Percentiles rank a stretch among this genome's conserved stretches.
These are phyloP conservation scores for Corythornis madagascariensis DNA, from an alignment of 2,113 vertebrate genomes.

Conservation along the genomic window DNA sequence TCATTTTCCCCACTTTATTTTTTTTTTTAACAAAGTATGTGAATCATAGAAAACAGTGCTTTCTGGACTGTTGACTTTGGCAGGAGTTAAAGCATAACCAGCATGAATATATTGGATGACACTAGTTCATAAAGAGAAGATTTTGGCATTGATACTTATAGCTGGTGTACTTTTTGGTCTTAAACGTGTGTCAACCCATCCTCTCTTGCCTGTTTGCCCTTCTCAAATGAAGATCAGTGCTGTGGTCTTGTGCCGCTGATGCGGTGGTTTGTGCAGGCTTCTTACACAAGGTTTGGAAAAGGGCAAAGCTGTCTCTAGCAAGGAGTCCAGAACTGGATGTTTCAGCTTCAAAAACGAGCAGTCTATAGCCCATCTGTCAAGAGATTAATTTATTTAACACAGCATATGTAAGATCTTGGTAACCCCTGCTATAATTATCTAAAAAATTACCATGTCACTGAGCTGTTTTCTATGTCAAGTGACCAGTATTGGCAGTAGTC, in stretches of 20 bases:
- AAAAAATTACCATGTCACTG: neutral
- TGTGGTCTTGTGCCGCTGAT: rapidly evolving
- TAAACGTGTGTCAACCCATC: neutral
- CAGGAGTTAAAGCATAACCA: neutral
- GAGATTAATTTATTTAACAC: neutral
- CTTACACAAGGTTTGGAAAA: neutral
- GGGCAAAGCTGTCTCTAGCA: neutral
- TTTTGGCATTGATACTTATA: neutral
- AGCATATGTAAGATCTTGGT: neutral
- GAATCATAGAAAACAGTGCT: neutral
- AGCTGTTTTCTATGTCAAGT: neutral
- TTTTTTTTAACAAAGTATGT: neutral
- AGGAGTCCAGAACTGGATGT: neutral
- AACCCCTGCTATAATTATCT: neutral
- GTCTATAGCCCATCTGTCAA: neutral
- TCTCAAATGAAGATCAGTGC: rapidly evolving
- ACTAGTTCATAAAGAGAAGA: neutral
- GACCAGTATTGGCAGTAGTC: neutral
- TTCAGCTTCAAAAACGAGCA: neutral
- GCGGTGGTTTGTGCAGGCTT: neutral
- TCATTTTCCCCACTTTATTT: neutral
- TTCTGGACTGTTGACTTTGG: neutral
- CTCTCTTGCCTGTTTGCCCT: neutral
- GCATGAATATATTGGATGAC: neutral
- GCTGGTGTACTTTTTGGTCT: neutral